Conservation (phyloP, 2,888 invertebrate genomes). For the Apocheima hispidaria region DNA sequence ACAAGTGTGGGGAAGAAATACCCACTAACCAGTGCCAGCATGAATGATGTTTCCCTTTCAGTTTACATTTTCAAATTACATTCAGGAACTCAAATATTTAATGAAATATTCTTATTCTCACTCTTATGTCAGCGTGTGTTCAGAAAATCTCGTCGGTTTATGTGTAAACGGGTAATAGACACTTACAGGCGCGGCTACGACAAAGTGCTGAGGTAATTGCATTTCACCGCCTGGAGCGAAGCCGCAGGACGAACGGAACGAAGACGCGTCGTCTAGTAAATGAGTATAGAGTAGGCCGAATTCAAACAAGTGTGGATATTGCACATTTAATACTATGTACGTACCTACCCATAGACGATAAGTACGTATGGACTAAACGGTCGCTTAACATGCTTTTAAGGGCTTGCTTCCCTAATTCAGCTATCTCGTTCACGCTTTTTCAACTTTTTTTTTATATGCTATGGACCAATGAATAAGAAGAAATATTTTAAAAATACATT, state of each 20-base stretch:
- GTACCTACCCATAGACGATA: background rate
- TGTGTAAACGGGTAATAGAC: constrained; percentile 51
- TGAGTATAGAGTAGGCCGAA: constrained; percentile 8
- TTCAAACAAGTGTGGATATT: background rate
- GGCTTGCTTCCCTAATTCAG: no score
- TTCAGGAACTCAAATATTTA: constrained; percentile 14
- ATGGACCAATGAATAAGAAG: no score
- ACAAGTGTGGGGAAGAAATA: constrained; percentile 36
- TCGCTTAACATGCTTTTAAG: no score
- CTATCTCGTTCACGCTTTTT: no score
- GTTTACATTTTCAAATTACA: background rate
- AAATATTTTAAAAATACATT: no score
- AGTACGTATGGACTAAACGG: no score
- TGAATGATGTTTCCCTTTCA: constrained; percentile 34
- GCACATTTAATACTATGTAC: no score
- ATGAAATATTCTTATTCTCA: background rate
- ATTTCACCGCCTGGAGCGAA: constrained; percentile 54
- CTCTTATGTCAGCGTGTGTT: background rate
- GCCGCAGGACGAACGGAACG: constrained; percentile 41
- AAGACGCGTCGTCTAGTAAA: background rate
- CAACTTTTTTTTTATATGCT: no score
- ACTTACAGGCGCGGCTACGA: constrained; percentile 58
- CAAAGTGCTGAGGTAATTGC: constrained; percentile 75
- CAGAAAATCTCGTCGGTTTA: constrained; percentile 6
- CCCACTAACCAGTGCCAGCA: constrained; percentile 34